A percentile compares a stretch with the other conserved stretches of the same genome.
These are phyloP conservation scores for Hystrix cristata DNA, from an alignment of 2,113 vertebrate species.

Conservation along the genomic window DNA sequence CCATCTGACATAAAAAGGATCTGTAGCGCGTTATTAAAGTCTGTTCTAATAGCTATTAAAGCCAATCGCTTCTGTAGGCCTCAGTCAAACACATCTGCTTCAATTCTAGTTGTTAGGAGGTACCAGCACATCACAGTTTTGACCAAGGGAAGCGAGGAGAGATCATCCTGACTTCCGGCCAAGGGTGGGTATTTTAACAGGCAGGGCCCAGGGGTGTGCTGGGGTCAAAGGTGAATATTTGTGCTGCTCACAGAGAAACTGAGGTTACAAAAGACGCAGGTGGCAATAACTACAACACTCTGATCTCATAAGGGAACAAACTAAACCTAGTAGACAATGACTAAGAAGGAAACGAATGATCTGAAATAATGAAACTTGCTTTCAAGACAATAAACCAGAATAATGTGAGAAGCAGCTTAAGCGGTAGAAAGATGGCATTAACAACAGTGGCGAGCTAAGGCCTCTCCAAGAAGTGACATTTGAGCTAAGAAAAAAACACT, in stretches of 20 bases:
- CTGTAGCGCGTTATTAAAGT: not conserved
- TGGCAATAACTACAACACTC: not conserved
- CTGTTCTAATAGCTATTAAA: not conserved
- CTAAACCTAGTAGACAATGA: not conserved
- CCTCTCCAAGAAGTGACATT: not conserved
- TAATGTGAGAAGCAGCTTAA: rapidly evolving
- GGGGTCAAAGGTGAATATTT: not conserved
- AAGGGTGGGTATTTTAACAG: not conserved
- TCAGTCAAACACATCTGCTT: not conserved
- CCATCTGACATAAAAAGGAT: not conserved
- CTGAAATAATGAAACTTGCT: not conserved
- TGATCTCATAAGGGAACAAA: not conserved
- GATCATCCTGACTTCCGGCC: not conserved
- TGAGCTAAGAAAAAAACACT: not conserved
- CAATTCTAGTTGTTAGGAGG: not conserved
- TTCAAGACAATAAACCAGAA: not conserved
- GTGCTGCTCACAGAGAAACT: not conserved
- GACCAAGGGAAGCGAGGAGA: not conserved
- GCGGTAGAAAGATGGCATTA: too few species aligned
- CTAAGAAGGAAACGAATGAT: not conserved
- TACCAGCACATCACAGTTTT: not conserved
- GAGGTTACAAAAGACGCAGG: not conserved
- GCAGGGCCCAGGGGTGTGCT: rapidly evolving
- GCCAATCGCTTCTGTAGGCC: not conserved
- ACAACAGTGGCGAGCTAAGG: not conserved